These are phyloP conservation scores for Hemaris fuciformis DNA, from an alignment of 2,888 invertebrate species.

Conservation along the genomic window DNA sequence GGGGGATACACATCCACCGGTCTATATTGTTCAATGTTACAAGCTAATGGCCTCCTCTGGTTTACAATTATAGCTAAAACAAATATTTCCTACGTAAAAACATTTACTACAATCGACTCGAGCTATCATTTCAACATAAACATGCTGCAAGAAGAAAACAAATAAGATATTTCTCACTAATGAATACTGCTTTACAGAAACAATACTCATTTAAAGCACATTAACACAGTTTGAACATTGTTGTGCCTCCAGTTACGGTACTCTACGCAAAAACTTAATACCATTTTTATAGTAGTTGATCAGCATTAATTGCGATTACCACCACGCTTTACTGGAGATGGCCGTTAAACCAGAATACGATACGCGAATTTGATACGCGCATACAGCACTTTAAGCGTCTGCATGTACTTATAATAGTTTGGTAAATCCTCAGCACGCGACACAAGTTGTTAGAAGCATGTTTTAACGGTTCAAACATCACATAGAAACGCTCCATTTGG, in stretches of 20 bases:
- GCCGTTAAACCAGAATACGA: conserved; percentile 4
- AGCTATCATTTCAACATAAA: not conserved
- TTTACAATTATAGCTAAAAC: not conserved
- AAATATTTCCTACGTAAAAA: not conserved
- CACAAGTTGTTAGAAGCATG: conserved; percentile 39
- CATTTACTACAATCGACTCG: not conserved
- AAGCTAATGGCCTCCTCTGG: not conserved
- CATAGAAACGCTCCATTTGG: conserved; percentile 74
- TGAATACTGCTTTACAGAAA: not conserved
- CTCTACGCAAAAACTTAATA: not conserved
- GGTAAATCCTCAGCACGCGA: not conserved
- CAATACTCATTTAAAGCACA: not conserved
- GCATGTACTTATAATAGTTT: not conserved
- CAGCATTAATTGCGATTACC: conserved; percentile 5
- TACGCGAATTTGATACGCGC: too few relatives aligned
- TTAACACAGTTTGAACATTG: not conserved
- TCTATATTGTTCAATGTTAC: not conserved
- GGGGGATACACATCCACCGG: not conserved
- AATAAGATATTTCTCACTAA: not conserved
- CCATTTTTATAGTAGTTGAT: not conserved
- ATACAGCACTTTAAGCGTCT: not conserved
- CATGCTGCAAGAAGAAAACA: not conserved
- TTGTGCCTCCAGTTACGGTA: not conserved
- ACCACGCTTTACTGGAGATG: conserved; percentile 1
- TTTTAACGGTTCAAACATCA: conserved; percentile 58